Base-by-base conservation (phyloP, 2,888 invertebrate species). In the Spilosoma lubricipeda region DNA sequence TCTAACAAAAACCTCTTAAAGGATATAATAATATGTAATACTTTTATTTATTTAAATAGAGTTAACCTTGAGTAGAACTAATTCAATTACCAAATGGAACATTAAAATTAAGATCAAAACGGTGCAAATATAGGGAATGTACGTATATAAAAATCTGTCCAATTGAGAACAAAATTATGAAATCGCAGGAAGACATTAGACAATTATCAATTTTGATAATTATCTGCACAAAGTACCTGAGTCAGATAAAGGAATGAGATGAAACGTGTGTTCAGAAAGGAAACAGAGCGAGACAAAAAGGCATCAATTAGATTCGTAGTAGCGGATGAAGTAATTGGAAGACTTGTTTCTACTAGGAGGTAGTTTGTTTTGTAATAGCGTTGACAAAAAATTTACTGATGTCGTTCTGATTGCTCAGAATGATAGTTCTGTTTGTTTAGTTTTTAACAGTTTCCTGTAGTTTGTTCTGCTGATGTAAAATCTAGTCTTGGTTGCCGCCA, bases 251-350 rank as follows among this genome's bases (percentile, higher is more conserved):
- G 9, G 63, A 78, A 33, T 59, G 65, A 77, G 69, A 75, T 45
- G 71, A 42, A 67, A 77, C 30, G 73, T 70, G 72, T 20, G 13
- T 64, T 48, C 1, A 56, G 18, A 7, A 27, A 11, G 9, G 48
- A 27, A 76, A n/a, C 33, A 70, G 73, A 78, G 63, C 67, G 74
- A 70, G 79, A 75, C 5, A 27, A 42, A 67, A 74, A 36, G 27
- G n/a, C 68, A 59, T 67, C 73, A 75, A 78, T 79, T 80, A 78
- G 71, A 52, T 68, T 70, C 72, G 64, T 76, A 81, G 71, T 77
- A 80, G 77, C 86, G 86, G 82, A 84, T 78, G 82, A 63, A 56
- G 76, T 85, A 84, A 85, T 85, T 84, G 76, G 67, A 75, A 76
- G 75, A 72, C 78, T 76, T 73, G 80, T 78, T 77, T 74, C 77